Percentiles rank a stretch among this genome's conserved stretches.
Conservation (phyloP, 2,113 vertebrate species). For the Alligator sinensis region DNA sequence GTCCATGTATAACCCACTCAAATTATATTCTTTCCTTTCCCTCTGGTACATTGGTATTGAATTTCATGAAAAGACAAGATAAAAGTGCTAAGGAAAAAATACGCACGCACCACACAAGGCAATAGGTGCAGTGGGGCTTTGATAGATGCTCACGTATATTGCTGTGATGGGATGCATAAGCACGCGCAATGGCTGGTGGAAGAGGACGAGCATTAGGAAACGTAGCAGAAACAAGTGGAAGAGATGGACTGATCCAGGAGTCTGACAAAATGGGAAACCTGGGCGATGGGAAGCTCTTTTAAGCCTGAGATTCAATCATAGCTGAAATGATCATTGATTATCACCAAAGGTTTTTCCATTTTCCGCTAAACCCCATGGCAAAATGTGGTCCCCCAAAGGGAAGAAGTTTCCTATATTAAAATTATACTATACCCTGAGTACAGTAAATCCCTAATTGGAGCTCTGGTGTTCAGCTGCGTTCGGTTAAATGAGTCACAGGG, state of each 20-base stretch:
- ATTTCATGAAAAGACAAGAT: constrained; percentile 45
- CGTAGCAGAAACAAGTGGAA: neutral
- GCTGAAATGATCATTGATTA: neutral
- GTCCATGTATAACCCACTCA: constrained; percentile 50
- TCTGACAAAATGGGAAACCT: neutral
- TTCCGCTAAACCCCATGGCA: neutral
- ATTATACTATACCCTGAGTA: neutral
- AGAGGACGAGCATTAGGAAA: neutral
- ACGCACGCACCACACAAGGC: constrained; percentile 28
- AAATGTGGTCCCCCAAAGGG: neutral
- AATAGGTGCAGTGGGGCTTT: constrained; percentile 27
- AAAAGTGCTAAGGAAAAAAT: constrained; percentile 11
- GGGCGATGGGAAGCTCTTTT: neutral
- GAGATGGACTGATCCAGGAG: neutral
- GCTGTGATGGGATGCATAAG: neutral
- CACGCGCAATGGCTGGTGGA: constrained; percentile 1
- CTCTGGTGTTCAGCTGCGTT: neutral
- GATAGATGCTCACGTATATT: constrained; percentile 34
- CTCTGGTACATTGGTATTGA: neutral
- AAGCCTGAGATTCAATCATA: neutral
- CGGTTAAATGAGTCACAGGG: neutral
- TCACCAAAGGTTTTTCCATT: neutral
- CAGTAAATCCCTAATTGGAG: neutral
- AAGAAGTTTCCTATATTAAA: neutral
- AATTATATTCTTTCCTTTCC: constrained; percentile 43